Evolutionary conservation across 2,113 vertebrate species (phyloP).

Genomic region (Malurus alboscapulatus): DNA sequence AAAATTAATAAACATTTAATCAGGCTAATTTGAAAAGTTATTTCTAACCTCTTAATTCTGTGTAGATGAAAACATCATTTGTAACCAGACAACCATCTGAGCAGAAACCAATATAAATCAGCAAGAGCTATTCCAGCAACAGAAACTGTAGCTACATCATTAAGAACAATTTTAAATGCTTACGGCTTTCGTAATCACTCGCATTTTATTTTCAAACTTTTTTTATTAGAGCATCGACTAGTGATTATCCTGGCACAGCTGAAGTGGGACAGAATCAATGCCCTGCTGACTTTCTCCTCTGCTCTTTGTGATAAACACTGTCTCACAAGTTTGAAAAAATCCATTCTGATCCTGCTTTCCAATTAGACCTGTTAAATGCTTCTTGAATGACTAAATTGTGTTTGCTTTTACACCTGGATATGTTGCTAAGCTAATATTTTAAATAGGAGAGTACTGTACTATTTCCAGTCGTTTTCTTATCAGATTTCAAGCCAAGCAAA

Average conservation of each 20-base stretch:
- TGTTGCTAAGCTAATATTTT: constrained; percentile 46
- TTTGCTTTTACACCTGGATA: constrained; percentile 42
- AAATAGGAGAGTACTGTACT: neutral
- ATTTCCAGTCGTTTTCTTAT: constrained; percentile 25
- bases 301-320: constrained; percentile 63
- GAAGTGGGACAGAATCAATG: constrained; percentile 65
- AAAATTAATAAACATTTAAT: constrained; percentile 48
- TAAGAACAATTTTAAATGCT: constrained; percentile 53
- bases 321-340: constrained; percentile 70
- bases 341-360: constrained; percentile 63
- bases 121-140: constrained; percentile 35
- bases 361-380: constrained; percentile 66
- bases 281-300: constrained; percentile 42
- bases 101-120: constrained; percentile 44
- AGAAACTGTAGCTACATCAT: constrained; percentile 19
- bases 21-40: constrained; percentile 16
- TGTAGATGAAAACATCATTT: constrained; percentile 30
- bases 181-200: constrained; percentile 42
- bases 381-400: constrained; percentile 38
- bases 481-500: constrained; percentile 31
- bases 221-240: constrained; percentile 59
- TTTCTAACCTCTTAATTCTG: constrained; percentile 38
- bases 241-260: constrained; percentile 32
- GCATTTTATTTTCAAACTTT: constrained; percentile 61
- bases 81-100: constrained; percentile 44